Conservation (phyloP, 2,797 vertebrate genomes). For the Crenuchus spilurus region DNA sequence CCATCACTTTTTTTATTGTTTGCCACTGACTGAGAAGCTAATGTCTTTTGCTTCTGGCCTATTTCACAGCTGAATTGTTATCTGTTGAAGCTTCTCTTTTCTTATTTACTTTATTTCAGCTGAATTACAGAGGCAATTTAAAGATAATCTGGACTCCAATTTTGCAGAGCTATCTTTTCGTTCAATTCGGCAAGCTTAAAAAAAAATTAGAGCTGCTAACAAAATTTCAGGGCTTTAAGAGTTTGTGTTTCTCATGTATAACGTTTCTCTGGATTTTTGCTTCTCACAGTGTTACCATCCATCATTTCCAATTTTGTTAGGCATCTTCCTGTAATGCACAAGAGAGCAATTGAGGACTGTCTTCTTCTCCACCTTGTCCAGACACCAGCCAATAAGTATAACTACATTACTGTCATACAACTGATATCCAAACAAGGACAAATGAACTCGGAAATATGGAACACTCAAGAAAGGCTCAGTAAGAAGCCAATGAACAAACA, state of each 20-base stretch:
- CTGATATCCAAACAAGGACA: no score
- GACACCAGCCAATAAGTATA: no score
- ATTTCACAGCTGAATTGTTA: constrained; percentile 6
- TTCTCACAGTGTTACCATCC: background rate
- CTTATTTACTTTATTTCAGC: constrained; percentile 4
- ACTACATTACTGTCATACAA: no score
- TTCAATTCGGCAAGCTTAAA: background rate
- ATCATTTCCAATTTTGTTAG: no score
- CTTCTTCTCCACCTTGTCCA: no score
- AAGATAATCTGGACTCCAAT: background rate
- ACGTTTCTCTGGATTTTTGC: background rate
- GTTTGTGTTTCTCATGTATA: background rate
- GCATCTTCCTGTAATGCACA: no score
- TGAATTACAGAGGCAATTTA: background rate
- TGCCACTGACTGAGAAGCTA: background rate
- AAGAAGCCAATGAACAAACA: no score
- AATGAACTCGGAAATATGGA: no score
- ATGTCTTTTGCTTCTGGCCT: background rate
- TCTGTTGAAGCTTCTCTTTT: background rate
- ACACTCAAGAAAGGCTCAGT: no score
- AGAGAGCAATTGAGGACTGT: no score
- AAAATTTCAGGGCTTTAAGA: background rate
- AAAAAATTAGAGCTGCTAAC: background rate
- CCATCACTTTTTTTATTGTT: background rate
- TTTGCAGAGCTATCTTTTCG: background rate